These are phyloP conservation scores for Beris chalybata DNA, from an alignment of 2,888 invertebrate genomes.

Conservation along the genomic window DNA sequence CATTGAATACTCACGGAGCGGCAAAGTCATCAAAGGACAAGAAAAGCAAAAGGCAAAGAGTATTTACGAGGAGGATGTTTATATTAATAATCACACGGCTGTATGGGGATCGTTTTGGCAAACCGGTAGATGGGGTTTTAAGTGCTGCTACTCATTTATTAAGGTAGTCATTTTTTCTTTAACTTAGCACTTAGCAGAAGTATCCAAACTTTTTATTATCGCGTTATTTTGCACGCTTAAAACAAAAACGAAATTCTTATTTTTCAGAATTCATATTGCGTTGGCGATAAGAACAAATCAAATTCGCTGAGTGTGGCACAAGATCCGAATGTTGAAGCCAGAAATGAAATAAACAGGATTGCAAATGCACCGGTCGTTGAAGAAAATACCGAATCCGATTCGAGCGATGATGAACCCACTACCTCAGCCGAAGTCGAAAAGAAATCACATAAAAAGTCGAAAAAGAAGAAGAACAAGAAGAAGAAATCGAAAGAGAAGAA, in stretches of 20 bases:
- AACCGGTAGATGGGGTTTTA: slow-evolving; percentile 92
- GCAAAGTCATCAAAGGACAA: slow-evolving; percentile 82
- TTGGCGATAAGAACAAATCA: slow-evolving; percentile 29
- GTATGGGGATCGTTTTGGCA: slow-evolving; percentile 98
- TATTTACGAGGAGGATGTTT: slow-evolving; percentile 92
- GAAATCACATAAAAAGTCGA: slow-evolving; percentile 44
- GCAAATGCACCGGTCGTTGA: not conserved
- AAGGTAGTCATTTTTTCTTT: slow-evolving; percentile 58
- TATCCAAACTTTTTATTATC: no score
- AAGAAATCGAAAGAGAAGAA: slow-evolving; percentile 52
- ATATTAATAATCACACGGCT: slow-evolving; percentile 88
- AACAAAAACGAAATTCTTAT: slow-evolving; percentile 1
- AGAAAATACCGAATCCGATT: slow-evolving; percentile 17
- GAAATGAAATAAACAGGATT: slow-evolving; percentile 13
- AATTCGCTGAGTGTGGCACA: not conserved
- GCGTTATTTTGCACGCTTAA: not conserved
- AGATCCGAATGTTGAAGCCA: no score
- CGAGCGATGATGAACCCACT: slow-evolving; percentile 30
- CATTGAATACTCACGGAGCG: slow-evolving; percentile 92
- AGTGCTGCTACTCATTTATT: slow-evolving; percentile 91
- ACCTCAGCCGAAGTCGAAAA: slow-evolving; percentile 52
- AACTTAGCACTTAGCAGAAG: not conserved
- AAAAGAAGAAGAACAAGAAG: slow-evolving; percentile 50
- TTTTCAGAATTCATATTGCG: slow-evolving; percentile 70
- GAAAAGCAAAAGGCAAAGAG: slow-evolving; percentile 84